phyloP scores from a whole-genome alignment of 37 sponge, comb jelly and placozoan species.

The Beroe forskalii region DNA sequence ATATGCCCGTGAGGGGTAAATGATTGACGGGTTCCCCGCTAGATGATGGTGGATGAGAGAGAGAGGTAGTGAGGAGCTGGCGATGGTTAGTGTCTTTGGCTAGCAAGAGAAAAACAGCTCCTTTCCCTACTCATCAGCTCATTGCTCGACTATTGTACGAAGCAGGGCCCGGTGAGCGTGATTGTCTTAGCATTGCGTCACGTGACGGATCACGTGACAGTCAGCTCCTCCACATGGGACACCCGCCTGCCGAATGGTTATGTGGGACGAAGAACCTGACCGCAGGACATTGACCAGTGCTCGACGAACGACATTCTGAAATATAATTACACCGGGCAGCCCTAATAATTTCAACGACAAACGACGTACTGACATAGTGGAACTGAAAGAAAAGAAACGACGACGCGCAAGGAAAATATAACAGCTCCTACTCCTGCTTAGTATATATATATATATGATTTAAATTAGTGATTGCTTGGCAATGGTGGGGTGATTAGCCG shows the following conservation, averaged over 20 bases:
- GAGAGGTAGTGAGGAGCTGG: no score
- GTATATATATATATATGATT: no score
- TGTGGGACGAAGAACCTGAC: background rate
- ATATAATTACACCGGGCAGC: slow-evolving; percentile 19
- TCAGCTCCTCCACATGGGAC: background rate
- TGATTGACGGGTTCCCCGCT: no score
- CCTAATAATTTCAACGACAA: slow-evolving; percentile 22
- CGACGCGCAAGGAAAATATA: no score
- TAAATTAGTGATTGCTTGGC: no score
- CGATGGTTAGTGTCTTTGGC: no score
- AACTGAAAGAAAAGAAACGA: slow-evolving; percentile 28
- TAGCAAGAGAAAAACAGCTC: slow-evolving; percentile 40
- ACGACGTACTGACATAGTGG: no score
- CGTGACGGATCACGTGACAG: slow-evolving; percentile 25
- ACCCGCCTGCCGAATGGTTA: background rate
- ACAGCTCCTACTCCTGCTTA: no score
- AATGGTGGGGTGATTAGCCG: no score
- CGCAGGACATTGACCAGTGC: slow-evolving; percentile 7
- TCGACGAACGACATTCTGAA: background rate
- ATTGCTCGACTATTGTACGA: slow-evolving; percentile 1
- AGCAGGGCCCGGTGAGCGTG: background rate
- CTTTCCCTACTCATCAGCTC: background rate
- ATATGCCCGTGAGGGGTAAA: no score
- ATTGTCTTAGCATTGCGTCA: background rate
- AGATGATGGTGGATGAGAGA: no score